Evolutionary conservation across 1,140 invertebrate species (phyloP).

Genomic region (Cyclina sinensis): DNA sequence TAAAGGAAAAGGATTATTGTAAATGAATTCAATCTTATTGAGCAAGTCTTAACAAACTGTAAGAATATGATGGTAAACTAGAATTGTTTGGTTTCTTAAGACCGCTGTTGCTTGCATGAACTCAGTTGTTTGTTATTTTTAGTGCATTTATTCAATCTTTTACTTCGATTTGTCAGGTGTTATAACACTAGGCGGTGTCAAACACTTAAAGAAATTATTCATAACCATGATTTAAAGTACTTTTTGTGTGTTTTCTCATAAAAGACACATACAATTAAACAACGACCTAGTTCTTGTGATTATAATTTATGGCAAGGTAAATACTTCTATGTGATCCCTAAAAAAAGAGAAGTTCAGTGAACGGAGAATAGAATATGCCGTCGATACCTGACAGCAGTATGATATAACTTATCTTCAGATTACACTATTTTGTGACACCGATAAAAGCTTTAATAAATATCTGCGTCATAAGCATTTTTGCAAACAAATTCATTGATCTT

Average conservation of each 20-base stretch:
- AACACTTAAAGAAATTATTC: not conserved
- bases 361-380: too few species aligned
- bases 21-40: too few species aligned
- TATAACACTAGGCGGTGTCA: not conserved
- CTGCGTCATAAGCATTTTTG: not conserved
- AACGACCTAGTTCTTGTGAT: not conserved
- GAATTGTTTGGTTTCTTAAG: too few species aligned
- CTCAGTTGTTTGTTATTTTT: too few species aligned
- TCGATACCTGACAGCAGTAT: not conserved
- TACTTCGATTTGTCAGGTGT: not conserved
- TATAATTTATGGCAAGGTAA: not conserved
- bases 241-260: constrained; percentile 2
- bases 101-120: too few species aligned
- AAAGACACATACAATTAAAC: not conserved
- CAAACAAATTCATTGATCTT: not conserved
- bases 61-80: too few species aligned
- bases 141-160: too few species aligned
- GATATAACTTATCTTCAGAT: not conserved
- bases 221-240: not conserved
- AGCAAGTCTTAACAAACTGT: too few species aligned
- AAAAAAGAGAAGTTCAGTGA: too few species aligned
- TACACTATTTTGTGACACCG: not conserved
- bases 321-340: too few species aligned
- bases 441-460: not conserved
- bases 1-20: too few species aligned